Conservation (phyloP, 2,797 vertebrate genomes). For the Todus mexicanus region DNA sequence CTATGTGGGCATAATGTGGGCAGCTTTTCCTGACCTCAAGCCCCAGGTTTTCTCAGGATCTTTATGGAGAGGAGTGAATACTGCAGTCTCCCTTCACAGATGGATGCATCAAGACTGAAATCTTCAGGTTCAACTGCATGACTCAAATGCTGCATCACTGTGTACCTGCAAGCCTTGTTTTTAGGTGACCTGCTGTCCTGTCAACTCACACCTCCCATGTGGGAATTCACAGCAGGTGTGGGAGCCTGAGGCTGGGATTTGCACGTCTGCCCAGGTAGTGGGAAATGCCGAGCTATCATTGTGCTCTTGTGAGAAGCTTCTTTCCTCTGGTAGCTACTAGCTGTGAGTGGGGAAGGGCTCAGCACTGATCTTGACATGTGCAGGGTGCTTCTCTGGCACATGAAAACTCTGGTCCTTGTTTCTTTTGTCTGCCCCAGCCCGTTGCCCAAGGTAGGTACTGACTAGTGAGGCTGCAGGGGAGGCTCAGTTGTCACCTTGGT, state of each 20-base stretch:
- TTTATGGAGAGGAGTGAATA: not conserved
- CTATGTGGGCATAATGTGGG: not conserved
- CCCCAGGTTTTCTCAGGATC: not conserved
- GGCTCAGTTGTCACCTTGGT: not conserved
- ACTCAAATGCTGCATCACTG: not conserved
- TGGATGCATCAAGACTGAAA: not conserved
- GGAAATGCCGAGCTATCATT: not conserved
- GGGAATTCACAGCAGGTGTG: not conserved
- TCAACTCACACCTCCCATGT: not conserved
- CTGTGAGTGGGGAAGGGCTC: not conserved
- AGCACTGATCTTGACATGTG: not conserved
- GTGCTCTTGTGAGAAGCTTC: not conserved
- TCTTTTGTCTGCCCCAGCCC: not conserved
- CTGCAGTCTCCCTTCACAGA: not conserved
- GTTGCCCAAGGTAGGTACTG: not conserved
- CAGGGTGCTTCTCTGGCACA: not conserved
- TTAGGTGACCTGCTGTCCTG: not conserved
- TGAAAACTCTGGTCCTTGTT: not conserved
- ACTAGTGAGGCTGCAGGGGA: not conserved
- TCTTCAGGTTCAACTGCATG: not conserved
- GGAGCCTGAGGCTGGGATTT: not conserved
- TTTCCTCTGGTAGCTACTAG: not conserved
- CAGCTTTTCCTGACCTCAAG: not conserved
- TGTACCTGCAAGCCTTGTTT: not conserved
- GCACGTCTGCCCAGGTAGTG: accelerated